Evolutionary conservation across 2,888 invertebrate species (phyloP).

Genomic region (Andrena fulva): DNA sequence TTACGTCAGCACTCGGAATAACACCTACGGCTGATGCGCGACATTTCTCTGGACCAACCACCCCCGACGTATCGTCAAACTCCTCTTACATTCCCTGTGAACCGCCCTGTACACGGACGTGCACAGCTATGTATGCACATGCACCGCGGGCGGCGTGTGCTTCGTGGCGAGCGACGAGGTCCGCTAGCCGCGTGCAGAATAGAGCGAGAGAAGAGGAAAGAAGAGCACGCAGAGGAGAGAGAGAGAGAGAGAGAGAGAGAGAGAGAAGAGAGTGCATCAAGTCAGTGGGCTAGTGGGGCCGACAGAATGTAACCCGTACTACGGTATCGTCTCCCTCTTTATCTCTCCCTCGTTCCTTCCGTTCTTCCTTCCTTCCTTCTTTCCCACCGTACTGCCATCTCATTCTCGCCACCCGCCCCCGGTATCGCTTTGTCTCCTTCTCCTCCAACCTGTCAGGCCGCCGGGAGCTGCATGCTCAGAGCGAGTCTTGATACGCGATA

Average conservation of each 20-base stretch:
- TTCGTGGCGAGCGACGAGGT: slow-evolving; percentile 51
- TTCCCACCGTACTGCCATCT: slow-evolving; percentile 25
- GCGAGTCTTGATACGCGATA: slow-evolving; percentile 7
- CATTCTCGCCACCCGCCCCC: neutral
- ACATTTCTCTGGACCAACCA: neutral
- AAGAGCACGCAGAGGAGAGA: slow-evolving; percentile 38
- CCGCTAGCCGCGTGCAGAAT: slow-evolving; percentile 56
- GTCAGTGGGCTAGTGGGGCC: slow-evolving; percentile 82
- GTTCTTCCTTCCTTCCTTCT: slow-evolving; percentile 55
- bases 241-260: slow-evolving; percentile 51
- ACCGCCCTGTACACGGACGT: slow-evolving; percentile 15
- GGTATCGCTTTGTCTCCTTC: slow-evolving; percentile 14
- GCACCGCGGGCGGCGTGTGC: slow-evolving; percentile 40
- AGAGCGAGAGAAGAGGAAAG: slow-evolving; percentile 55
- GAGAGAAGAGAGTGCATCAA: slow-evolving; percentile 63
- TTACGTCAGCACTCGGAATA: slow-evolving; percentile 5
- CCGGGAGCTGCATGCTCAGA: neutral
- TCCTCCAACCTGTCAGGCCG: slow-evolving; percentile 11
- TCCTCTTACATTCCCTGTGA: neutral
- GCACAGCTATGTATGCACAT: slow-evolving; percentile 1
- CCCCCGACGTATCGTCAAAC: neutral
- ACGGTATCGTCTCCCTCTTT: slow-evolving; percentile 67
- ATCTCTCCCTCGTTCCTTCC: slow-evolving; percentile 52
- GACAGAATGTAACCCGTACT: slow-evolving; percentile 77
- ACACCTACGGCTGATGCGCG: neutral